phyloP scores from a whole-genome alignment of 2,113 vertebrate genomes.

The Penelope pileata region DNA sequence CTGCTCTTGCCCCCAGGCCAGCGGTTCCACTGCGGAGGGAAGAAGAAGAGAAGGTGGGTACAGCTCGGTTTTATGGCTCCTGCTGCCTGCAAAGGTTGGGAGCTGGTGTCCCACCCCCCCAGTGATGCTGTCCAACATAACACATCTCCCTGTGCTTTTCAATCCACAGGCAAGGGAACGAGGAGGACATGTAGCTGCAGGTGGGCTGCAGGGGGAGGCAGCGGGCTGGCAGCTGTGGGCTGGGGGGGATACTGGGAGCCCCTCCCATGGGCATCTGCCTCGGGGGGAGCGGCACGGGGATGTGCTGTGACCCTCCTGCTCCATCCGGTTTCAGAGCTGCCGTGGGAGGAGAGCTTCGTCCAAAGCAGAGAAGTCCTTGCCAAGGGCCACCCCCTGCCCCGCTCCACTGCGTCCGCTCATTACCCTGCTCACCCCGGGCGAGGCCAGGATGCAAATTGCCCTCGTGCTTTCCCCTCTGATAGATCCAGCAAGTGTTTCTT shows the following conservation, averaged over 20 bases:
- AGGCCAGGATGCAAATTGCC: background rate
- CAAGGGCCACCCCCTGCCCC: background rate
- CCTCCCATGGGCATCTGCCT: fast-evolving
- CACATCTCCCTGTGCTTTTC: fast-evolving
- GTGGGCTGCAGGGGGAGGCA: background rate
- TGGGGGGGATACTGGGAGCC: fast-evolving
- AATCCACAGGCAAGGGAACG: background rate
- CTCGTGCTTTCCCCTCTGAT: conserved; percentile 12
- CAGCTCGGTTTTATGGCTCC: fast-evolving
- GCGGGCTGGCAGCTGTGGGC: background rate
- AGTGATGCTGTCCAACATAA: fast-evolving
- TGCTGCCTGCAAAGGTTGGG: background rate
- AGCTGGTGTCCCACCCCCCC: fast-evolving
- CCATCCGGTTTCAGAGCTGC: background rate
- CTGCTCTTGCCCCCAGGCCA: conserved; percentile 75
- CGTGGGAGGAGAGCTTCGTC: background rate
- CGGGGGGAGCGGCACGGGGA: background rate
- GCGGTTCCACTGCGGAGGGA: conserved; percentile 80
- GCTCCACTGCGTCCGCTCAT: conserved; percentile 50
- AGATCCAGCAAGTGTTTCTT: background rate
- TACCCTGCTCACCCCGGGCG: background rate
- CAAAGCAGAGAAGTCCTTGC: background rate
- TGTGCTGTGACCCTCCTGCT: fast-evolving
- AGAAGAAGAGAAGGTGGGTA: conserved; percentile 74
- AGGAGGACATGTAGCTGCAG: conserved; percentile 50